These are phyloP conservation scores for Triplophysa tibetana DNA, from an alignment of 2,113 vertebrate species.

Conservation along the genomic window DNA sequence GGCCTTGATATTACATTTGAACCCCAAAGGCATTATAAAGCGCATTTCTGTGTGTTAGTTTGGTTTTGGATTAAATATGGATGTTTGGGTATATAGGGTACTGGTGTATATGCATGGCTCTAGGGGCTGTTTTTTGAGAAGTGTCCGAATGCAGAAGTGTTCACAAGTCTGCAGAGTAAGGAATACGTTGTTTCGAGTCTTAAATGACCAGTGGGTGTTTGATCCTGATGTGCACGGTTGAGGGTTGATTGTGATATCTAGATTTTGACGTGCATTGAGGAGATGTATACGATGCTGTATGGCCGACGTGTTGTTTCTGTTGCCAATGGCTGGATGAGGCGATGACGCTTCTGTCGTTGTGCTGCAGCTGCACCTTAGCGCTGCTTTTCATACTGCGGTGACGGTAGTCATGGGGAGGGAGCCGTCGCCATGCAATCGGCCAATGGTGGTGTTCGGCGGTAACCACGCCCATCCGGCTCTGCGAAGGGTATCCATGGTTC, in stretches of 20 bases:
- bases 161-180: no score
- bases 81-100: no score
- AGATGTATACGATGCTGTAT: background rate
- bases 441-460: constrained; percentile 13
- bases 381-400: constrained; percentile 33
- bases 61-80: background rate
- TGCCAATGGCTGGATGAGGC: constrained; percentile 39
- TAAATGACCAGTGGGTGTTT: background rate
- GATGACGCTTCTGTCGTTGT: constrained; percentile 46
- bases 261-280: background rate
- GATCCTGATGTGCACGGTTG: background rate
- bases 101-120: background rate
- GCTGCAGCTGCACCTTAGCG: constrained; percentile 31
- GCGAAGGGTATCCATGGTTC: background rate
- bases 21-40: background rate
- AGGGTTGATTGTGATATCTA: background rate
- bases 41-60: background rate
- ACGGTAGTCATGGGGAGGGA: constrained; percentile 28
- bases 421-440: constrained; percentile 14
- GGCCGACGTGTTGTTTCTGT: constrained; percentile 23
- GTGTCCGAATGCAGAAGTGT: background rate
- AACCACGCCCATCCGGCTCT: constrained; percentile 29
- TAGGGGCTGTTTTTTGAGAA: no score
- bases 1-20: background rate
- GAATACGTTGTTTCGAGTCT: background rate